phyloP scores from a whole-genome alignment of 2,797 vertebrate species.

The Agapornis canus region DNA sequence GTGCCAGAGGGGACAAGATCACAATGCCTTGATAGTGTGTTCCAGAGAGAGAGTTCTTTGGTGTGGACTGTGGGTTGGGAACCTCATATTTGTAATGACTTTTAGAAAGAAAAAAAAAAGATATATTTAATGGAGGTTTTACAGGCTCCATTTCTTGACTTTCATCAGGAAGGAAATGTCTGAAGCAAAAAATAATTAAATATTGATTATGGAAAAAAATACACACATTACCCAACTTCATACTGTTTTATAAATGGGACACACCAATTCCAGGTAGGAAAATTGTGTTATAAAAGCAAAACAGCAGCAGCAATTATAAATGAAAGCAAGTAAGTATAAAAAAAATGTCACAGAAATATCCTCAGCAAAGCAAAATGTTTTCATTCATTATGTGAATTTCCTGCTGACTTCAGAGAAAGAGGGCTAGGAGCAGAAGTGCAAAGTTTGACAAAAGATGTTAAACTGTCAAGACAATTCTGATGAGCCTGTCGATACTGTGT shows the following conservation, averaged over 20 bases:
- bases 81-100: neutral
- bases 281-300: neutral
- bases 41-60: neutral
- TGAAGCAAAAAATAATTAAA: neutral
- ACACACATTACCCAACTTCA: neutral
- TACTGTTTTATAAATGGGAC: neutral
- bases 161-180: neutral
- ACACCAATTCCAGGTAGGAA: neutral
- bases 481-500: neutral
- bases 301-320: neutral
- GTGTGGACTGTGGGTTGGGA: neutral
- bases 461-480: conserved; percentile 8
- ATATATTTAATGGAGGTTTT: neutral
- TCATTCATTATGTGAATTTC: neutral
- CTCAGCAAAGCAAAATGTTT: neutral
- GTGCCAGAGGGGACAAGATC: neutral
- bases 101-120: neutral
- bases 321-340: neutral
- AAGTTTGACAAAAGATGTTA: conserved; percentile 24
- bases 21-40: neutral
- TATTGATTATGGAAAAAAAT: neutral
- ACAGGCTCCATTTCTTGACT: neutral
- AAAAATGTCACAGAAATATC: neutral
- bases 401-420: conserved; percentile 11
- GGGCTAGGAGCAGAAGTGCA: neutral